These are phyloP conservation scores for Byasa hedistus DNA, from an alignment of 2,888 invertebrate species.

Conservation along the genomic window DNA sequence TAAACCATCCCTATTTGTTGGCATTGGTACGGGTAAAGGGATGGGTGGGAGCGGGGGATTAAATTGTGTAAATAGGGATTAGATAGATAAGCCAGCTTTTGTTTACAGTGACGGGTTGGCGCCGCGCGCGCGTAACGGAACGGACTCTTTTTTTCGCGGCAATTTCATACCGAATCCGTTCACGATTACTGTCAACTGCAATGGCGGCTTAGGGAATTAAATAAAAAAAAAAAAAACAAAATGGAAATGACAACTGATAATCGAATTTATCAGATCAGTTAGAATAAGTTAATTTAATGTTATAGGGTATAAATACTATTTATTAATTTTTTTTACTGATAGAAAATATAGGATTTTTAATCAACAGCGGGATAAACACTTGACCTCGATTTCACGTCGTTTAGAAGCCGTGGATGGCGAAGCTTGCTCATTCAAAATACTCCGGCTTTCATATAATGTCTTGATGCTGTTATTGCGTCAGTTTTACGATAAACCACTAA, in stretches of 20 bases:
- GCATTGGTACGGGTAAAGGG: conserved; percentile 31
- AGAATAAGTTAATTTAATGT: no score
- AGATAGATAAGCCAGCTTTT: conserved; percentile 71
- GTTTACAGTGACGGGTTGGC: conserved; percentile 69
- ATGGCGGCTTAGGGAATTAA: conserved; percentile 34
- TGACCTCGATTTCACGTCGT: no score
- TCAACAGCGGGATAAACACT: no score
- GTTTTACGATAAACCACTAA: no score
- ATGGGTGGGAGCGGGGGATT: conserved; percentile 59
- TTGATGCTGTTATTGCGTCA: no score
- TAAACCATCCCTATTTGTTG: conserved; percentile 13
- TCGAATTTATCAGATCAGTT: no score
- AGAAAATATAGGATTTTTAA: no score
- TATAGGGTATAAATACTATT: no score
- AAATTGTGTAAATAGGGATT: conserved; percentile 79
- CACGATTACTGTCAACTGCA: conserved; percentile 33
- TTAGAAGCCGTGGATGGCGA: no score
- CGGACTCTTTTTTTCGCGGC: conserved; percentile 54
- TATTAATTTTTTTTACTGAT: no score
- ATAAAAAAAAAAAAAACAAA: conserved; percentile 1
- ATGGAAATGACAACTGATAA: neutral
- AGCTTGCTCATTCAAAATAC: no score
- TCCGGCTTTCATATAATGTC: no score
- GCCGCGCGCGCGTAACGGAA: conserved; percentile 50
- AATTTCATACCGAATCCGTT: conserved; percentile 52